Conservation (phyloP, 2,888 invertebrate species). For the Coenonympha glycerion region DNA sequence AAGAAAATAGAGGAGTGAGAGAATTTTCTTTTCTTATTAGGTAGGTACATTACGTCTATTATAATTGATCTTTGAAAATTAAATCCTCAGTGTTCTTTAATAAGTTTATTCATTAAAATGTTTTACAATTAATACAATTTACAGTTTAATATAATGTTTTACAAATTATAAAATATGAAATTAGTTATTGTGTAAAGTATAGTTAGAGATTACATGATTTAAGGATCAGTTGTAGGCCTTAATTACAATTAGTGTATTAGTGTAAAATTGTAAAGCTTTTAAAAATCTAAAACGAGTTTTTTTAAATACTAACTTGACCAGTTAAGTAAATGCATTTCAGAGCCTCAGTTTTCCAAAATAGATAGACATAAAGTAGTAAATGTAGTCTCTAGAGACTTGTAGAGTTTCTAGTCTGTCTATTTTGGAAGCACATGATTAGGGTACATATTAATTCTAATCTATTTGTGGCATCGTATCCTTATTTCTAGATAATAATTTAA, state of each 20-base stretch:
- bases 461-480: constrained; percentile 28
- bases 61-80: too few relatives aligned
- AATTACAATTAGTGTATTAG: too few relatives aligned
- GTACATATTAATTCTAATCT: constrained; percentile 4
- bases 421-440: constrained; percentile 14
- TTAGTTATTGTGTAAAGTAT: constrained; percentile 1
- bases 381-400: neutral
- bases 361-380: constrained; percentile 1
- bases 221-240: too few relatives aligned
- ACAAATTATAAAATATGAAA: constrained; percentile 8
- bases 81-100: neutral
- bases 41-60: too few relatives aligned
- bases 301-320: constrained; percentile 7
- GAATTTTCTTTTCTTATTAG: too few relatives aligned
- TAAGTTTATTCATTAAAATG: constrained; percentile 6
- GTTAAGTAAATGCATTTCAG: constrained; percentile 19
- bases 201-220: constrained; percentile 19
- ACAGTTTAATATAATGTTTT: constrained; percentile 4
- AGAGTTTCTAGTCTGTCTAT: constrained; percentile 4
- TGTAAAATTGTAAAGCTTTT: neutral
- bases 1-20: too few relatives aligned
- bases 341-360: constrained; percentile 18
- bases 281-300: constrained; percentile 2
- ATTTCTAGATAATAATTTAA: constrained; percentile 50
- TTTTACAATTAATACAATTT: constrained; percentile 5